Evolutionary conservation across 1,140 invertebrate genomes (phyloP), one percentile per base, ranked within the genome.

Genomic region (Drosophila paulistorum): DNA sequence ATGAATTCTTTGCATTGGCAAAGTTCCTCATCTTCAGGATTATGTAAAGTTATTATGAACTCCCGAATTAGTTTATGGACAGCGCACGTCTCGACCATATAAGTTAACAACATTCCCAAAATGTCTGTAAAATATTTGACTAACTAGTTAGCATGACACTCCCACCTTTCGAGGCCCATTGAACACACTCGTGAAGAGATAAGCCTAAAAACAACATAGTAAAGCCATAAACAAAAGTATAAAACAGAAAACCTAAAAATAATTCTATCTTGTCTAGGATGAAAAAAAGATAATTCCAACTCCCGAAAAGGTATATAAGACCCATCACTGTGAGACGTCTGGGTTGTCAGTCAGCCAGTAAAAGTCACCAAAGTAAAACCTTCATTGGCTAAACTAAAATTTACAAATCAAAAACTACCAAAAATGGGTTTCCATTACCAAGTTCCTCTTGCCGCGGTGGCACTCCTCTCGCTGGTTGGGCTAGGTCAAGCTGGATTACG

Each of bases 381-480:
- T 23, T 51, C 2, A 23, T 20, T 51, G 45, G 45, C 45, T 51
- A 20, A 9, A 3, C 45, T 17, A 23, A 51, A 51, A 37, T 37
- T 37, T 0, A 7, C 1, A 37, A 37, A 51, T 23, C 17, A 20
- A 11, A 20, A 20, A 9, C 14, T 0, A 20, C 6, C 13, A 13
- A 48, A 17, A 23, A 51, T 51, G 45, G 45, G 45, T 51, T 20
- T 51, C 17, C 17, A 51, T 51, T 11, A 23, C 13, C 45, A 23
- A 51, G 3, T 23, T 51, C 45, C 23, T 23, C 20, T 51, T 23
- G 17, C 45, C 10, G 45, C 45, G 1, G 45, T 75, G 13, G 58
- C 26, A 3, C 33, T 77, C 5, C 14, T 77, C 59, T 55, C 20
- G 14, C 3, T 76, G 54, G 20, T 60, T 33, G 65, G 66, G 37